phyloP scores from a whole-genome alignment of 1,140 invertebrate genomes.

The Potamilus streckersoni region DNA sequence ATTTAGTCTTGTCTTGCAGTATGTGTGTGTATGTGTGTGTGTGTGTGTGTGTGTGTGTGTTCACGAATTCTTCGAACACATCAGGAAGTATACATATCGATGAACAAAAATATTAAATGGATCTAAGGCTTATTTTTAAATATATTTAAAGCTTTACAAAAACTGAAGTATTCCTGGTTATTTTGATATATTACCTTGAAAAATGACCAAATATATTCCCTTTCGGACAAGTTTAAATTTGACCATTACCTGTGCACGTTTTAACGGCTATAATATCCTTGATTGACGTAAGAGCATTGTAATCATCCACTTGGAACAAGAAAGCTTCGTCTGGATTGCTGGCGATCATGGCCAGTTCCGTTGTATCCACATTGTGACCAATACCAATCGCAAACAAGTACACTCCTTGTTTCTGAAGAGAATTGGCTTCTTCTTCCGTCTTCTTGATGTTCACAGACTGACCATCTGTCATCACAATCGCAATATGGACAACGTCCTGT shows the following conservation, averaged over 20 bases:
- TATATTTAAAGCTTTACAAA: too few species aligned
- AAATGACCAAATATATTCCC: too few species aligned
- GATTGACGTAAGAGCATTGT: conserved; percentile 3
- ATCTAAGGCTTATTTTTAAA: too few species aligned
- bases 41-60: too few species aligned
- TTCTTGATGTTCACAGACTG: conserved; percentile 31
- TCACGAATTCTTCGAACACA: too few species aligned
- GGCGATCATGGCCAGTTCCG: conserved; percentile 3
- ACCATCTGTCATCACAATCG: conserved; percentile 52
- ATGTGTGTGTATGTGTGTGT: too few species aligned
- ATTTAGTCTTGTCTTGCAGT: too few species aligned
- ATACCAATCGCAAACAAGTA: conserved; percentile 53
- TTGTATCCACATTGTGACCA: conserved; percentile 24
- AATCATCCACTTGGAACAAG: conserved; percentile 10
- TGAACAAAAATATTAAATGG: too few species aligned
- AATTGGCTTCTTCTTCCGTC: conserved; percentile 36
- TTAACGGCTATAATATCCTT: conserved; percentile 5
- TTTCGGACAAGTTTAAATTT: too few species aligned
- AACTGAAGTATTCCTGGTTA: too few species aligned
- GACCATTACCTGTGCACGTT: background rate
- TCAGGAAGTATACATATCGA: too few species aligned
- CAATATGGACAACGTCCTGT: conserved; percentile 34
- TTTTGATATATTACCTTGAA: too few species aligned
- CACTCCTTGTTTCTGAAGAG: conserved; percentile 32
- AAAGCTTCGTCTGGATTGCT: background rate